phyloP scores from a whole-genome alignment of 2,113 vertebrate species.

The Hemichromis elongatus region DNA sequence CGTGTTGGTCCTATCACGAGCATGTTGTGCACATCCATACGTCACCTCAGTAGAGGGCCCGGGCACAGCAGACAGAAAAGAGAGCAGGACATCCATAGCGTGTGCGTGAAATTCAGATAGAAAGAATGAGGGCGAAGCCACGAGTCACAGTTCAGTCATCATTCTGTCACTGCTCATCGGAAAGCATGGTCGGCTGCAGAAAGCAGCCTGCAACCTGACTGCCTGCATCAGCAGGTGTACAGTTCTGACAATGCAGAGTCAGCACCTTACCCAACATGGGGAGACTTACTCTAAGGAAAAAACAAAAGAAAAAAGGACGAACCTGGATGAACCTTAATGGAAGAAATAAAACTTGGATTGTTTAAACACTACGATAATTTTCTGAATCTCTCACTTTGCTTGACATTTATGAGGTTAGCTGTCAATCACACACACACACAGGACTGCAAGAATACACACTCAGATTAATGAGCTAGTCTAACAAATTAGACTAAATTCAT shows the following conservation, averaged over 20 bases:
- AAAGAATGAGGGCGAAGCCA: neutral
- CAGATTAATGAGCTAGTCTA: neutral
- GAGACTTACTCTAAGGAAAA: neutral
- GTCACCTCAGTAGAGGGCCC: constrained; percentile 8
- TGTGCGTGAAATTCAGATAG: neutral
- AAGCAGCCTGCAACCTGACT: neutral
- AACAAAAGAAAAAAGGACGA: neutral
- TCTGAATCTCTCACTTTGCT: neutral
- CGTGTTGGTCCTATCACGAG: constrained; percentile 37
- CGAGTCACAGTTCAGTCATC: neutral
- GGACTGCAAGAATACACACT: neutral
- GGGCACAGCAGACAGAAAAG: neutral
- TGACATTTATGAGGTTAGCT: neutral
- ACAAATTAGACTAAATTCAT: neutral
- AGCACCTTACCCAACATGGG: constrained; percentile 21
- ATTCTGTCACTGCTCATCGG: neutral
- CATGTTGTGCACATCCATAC: constrained; percentile 41
- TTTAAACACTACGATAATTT: neutral
- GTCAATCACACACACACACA: neutral
- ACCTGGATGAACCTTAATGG: neutral
- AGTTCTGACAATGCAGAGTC: constrained; percentile 13
- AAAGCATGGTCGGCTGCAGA: neutral
- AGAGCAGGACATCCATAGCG: neutral
- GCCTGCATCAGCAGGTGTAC: constrained; percentile 7
- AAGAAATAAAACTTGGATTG: neutral